phyloP scores from a whole-genome alignment of 2,888 invertebrate species.

The Hetaerina titia region DNA sequence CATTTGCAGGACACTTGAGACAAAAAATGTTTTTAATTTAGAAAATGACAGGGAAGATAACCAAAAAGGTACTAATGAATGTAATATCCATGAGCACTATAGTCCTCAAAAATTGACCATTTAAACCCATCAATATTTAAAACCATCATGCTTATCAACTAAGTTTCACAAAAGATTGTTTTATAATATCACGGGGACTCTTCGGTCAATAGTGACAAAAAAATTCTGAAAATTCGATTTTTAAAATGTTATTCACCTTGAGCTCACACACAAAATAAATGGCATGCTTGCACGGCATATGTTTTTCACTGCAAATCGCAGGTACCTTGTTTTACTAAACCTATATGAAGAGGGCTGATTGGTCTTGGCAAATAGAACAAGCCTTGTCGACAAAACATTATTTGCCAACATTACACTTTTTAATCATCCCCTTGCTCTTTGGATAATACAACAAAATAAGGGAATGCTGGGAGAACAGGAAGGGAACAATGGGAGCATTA shows the following conservation, averaged over 20 bases:
- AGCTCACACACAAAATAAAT: slow-evolving; percentile 29
- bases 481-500: slow-evolving; percentile 11
- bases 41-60: neutral
- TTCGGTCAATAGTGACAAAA: neutral
- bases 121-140: neutral
- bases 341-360: slow-evolving; percentile 45
- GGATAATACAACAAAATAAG: slow-evolving; percentile 55
- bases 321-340: slow-evolving; percentile 49
- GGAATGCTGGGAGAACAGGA: neutral
- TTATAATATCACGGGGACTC: neutral
- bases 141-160: neutral
- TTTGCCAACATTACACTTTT: slow-evolving; percentile 19
- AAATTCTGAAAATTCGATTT: neutral
- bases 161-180: neutral
- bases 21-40: neutral
- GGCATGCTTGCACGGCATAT: neutral
- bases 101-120: neutral
- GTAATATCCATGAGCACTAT: neutral
- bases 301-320: neutral
- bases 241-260: neutral
- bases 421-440: slow-evolving; percentile 55
- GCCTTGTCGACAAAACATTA: slow-evolving; percentile 3
- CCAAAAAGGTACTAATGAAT: neutral
- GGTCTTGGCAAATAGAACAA: slow-evolving; percentile 31
- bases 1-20: neutral